Base-by-base conservation (phyloP, 2,888 invertebrate species). In the Eristalis tenax region DNA sequence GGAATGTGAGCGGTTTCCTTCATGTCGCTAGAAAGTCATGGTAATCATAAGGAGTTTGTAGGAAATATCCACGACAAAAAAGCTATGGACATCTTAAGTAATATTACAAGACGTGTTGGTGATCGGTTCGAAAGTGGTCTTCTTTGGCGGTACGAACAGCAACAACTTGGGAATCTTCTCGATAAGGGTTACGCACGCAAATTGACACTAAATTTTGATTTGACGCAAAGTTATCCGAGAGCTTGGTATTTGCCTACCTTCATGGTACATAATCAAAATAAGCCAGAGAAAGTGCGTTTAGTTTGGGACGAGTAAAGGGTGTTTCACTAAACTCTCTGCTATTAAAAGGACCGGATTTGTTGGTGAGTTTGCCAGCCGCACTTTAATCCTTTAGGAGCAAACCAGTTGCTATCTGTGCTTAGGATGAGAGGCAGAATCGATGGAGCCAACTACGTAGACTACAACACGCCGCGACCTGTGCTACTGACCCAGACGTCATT, bases 231-330 rank as follows among this genome's bases (percentile, higher is more conserved):
- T 22, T 63, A 71, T 26, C 68, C 68, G 35, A 77, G 63, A 22
- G 88, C 66, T 10, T 90, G 90, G 90, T 90, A 89, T 68, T 32
- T 90, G 13, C 89, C 90, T 5, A 89, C 89, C 18, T 90, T 90
- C 77, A 71, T 88, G 11, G 90, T 90, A 2, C 90, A 89, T 22
- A 71, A 77, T 61, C 85, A n/a, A 89, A 90, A 90, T 11, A 90
- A 90, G 65, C 88, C 88, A 11, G 82, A 87, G 38, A 83, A 89
- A 63, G 64, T 89, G 5, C 71, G 90, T 32, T 65, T 90, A 8
- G 91, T 91, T 0, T 90, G 77, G 64, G 90, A 91, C 76, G 91
- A 26, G 70, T 59, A 4, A 28, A 89, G 11, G 90, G 90, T 10
- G 43, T 88, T 5, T 88, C 83, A 18, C 64, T 91, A 23, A 91